Base-by-base conservation (phyloP, 2,888 invertebrate species). In the Subacronicta megacephala region DNA sequence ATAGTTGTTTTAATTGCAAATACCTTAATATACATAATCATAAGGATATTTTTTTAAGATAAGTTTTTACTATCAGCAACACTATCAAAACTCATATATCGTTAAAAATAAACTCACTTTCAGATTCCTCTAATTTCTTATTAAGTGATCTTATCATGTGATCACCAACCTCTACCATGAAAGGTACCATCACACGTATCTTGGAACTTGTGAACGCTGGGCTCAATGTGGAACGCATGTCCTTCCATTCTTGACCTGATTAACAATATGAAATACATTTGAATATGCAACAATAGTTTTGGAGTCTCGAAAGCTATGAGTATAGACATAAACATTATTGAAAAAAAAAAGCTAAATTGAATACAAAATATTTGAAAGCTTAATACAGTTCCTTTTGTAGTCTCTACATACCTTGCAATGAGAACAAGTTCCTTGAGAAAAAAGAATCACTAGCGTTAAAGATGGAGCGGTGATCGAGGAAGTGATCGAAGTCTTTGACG, bases 401-500 rank as follows among this genome's bases (percentile, higher is more conserved):
- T 36, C 1, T 3, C 17, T 5, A 15, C 13, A 37, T 67, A 90
- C 95, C 95, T 78, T 85, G 89, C 69, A 95, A 81, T 2, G 86
- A 80, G 26, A 95, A 84, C 3, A 95, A 72, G 29, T 87, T 92
- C 53, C 92, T 93, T 0, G 88, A 90, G 75, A 95, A 95, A 0
- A 95, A 68, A 0, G 93, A 89, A 40, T 95, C 95, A 2, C 7
- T 18, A 0, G 81, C 76, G 12, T 89, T 87, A 1, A 88, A 16
- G 3, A 35, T 13, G 2, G 9, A 1, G 1, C 88, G 85, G 73
- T 94, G 95, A 78, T 95, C 94, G 0, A 88, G 54, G 65, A 95
- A 95, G 63, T 94, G 78, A 47, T 95, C 95, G 51, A 95, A 95
- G 67, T 95, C 95, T 64, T 95, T 95, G 1, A 95, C 83, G 0